Evolutionary conservation across 1,140 invertebrate species (phyloP).

Genomic region (Penaeus indicus): DNA sequence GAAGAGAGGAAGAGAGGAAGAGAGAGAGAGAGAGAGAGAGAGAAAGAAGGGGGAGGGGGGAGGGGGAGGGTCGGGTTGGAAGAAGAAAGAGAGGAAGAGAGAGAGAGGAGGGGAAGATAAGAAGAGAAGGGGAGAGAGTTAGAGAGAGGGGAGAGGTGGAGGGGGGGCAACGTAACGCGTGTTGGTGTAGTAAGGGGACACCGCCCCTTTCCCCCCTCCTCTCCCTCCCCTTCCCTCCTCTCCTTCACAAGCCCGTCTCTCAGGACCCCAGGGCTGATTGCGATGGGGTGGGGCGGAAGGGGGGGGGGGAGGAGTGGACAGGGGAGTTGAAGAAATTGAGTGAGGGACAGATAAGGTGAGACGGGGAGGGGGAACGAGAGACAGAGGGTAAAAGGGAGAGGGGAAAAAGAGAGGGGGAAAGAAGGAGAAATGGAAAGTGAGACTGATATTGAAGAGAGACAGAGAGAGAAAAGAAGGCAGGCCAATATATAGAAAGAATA

Average conservation of each 20-base stretch:
- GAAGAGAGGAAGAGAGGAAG: background rate
- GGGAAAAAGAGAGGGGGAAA: background rate
- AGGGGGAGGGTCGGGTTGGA: too few species aligned
- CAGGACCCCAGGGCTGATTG: too few species aligned
- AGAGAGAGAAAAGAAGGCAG: background rate
- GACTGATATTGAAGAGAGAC: background rate
- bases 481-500: background rate
- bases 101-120: too few species aligned
- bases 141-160: too few species aligned
- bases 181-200: too few species aligned
- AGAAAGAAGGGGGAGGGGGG: background rate
- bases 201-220: too few species aligned
- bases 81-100: background rate
- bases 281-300: too few species aligned
- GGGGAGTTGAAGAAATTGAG: background rate
- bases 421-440: background rate
- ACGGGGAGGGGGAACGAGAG: background rate
- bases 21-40: background rate
- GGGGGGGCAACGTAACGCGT: too few species aligned
- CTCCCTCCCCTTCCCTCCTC: too few species aligned
- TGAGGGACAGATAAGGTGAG: background rate
- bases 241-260: too few species aligned
- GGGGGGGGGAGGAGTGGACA: background rate
- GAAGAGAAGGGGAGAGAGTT: background rate
- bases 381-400: background rate